Base-by-base conservation (phyloP, 2,113 vertebrate species). In the Jacana jacana region DNA sequence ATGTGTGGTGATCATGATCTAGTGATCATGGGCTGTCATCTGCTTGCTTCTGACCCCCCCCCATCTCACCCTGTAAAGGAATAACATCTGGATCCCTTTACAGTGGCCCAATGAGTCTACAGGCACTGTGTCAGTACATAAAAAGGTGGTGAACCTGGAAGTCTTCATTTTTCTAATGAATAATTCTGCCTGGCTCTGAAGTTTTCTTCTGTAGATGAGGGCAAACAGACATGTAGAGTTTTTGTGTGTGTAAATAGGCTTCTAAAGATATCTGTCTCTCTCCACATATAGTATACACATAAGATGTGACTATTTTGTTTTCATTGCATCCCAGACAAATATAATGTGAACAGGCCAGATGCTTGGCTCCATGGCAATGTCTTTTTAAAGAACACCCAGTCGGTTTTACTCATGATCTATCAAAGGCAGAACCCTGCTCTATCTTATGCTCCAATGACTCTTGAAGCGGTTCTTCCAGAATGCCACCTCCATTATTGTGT, bases 1-100 rank as follows among this genome's bases (percentile, higher is more conserved):
- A 37, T 22, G n/a, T 0, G 0, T 25, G 35, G 13, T 60, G 60
- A 37, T 31, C 4, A 1, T 24, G 15, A 40, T 11, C 68, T 83
- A 58, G 13, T 37, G 81, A 55, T n/a, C 35, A 11, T 1, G 42
- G 65, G 22, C 33, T 46, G 20, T n/a, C 44, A 39, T 6, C 33
- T 5, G 4, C 57, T 81, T 78, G 33, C 30, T 81, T 76, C 40
- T 40, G 44, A n/a, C 15, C 7, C 31, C n/a, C 42, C 7, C 35
- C 13, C 51, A 22, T 33, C 46, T 75, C 49, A 48, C 4, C 11
- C 33, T 66, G 15, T n/a, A 39, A 58, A 42, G 44, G 57, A 73
- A 58, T 27, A 80, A 14, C 1, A 13, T 37, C 31, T 81, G 73
- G 22, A n/a, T 69, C 64, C 28, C 40, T 60, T 48, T 39, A 0